Evolutionary conservation across 2,888 invertebrate species (phyloP).

Genomic region (Odontomyia ornata): DNA sequence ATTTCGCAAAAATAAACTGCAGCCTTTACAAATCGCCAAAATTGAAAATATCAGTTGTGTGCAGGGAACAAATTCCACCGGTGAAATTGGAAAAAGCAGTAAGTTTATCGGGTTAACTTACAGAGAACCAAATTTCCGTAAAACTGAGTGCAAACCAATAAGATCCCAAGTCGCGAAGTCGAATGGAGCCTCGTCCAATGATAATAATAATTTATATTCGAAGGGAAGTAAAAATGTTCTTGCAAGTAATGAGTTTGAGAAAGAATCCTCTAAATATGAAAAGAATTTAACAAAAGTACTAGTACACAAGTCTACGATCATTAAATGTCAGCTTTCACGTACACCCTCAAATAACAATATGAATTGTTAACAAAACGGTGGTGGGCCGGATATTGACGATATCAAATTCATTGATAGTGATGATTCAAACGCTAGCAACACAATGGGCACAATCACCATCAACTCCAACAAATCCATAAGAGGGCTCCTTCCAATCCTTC

Average conservation of each 20-base stretch:
- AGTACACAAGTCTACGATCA: constrained; percentile 50
- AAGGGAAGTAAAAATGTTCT: constrained; percentile 34
- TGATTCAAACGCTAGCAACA: constrained; percentile 50
- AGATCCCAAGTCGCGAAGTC: constrained; percentile 58
- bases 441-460: constrained; percentile 39
- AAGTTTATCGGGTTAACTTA: constrained; percentile 52
- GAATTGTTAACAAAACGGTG: constrained; percentile 48
- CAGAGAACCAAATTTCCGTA: constrained; percentile 61
- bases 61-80: neutral
- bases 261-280: constrained; percentile 1
- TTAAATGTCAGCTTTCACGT: constrained; percentile 48
- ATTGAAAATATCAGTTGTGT: neutral
- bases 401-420: constrained; percentile 54
- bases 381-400: constrained; percentile 51
- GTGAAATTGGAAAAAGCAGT: constrained; percentile 18
- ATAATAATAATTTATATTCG: constrained; percentile 44
- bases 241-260: constrained; percentile 19
- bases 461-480: constrained; percentile 49
- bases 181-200: constrained; percentile 39
- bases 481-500: constrained; percentile 53
- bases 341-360: too few species aligned
- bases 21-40: constrained; percentile 8
- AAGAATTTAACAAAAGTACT: constrained; percentile 50
- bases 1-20: too few species aligned
- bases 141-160: constrained; percentile 62